Evolutionary conservation across 1,140 invertebrate genomes (phyloP), one percentile per base, ranked within the genome.

Genomic region (Elysia chlorotica): DNA sequence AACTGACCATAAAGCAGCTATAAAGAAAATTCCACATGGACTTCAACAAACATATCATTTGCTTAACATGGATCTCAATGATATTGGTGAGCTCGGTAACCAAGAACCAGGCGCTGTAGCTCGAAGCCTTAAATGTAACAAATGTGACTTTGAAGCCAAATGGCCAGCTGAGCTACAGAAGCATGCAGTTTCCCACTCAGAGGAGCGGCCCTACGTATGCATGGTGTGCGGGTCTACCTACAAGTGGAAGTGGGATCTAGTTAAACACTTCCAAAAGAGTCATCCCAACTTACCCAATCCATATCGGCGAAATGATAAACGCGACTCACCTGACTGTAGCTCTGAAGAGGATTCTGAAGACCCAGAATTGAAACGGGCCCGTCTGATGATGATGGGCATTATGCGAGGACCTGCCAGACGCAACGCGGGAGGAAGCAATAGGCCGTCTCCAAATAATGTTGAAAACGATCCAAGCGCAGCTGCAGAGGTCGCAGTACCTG

Each of bases 181-280:
- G 56, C 86, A 87, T 79, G 84, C 84, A 25, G 83, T 85, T 3
- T 84, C 81, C 10, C 85, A 87, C 72, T 87, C 85, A 10, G 85
- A 85, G 63, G 81, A 83, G 30, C 73, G 85, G 25, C 86, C 85
- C 4, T 86, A 85, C 76, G 78, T 85, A 1, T 88, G 87, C 65
- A 83, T 87, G 74, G 83, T 87, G 3, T 88, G 87, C 76, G 86
- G 84, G 19, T 81, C 84, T 10, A 86, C 85, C 23, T 87, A 87
- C 75, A 86, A 87, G 71, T 87, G 86, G 85, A 83, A 87, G 74
- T 87, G 85, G 86, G 85, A 87, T 73, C 76, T 88, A 38, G 85
- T 85, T 19, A 87, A 87, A 70, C 87, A 88, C 76, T 87, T 87
- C 79, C 84, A 87, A 62, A 85, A 85, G 61, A 82, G 82, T 65